Conservation (phyloP, 1,140 invertebrate genomes). For the Camponotus vicinus region DNA sequence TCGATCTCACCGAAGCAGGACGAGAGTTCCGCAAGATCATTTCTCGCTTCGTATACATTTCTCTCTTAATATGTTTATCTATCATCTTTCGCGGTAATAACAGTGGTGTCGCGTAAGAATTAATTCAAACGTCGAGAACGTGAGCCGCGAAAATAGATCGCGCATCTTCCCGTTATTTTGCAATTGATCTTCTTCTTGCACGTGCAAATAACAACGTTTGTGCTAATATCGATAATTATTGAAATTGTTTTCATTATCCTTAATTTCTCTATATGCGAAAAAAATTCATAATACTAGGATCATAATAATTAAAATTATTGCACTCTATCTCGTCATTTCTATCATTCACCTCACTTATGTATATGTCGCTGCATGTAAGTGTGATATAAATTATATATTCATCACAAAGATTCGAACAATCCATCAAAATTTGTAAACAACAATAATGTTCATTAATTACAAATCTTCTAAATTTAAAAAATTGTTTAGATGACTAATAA, state of each 20-base stretch:
- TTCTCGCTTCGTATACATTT: not conserved
- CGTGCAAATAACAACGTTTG: not conserved
- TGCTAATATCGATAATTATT: constrained; percentile 10
- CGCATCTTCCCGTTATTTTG: constrained; percentile 40
- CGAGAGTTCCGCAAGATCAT: constrained; percentile 13
- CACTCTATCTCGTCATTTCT: no score
- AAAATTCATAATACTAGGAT: no score
- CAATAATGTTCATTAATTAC: no score
- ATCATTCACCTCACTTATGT: no score
- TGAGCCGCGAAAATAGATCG: constrained; percentile 14
- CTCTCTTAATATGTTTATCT: constrained; percentile 34
- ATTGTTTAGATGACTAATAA: no score
- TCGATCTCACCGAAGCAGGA: not conserved
- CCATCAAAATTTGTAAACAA: no score
- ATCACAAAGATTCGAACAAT: no score
- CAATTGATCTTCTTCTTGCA: constrained; percentile 45
- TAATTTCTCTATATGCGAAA: constrained; percentile 1
- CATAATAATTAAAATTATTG: no score
- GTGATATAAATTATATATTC: no score
- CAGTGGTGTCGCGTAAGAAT: constrained; percentile 12
- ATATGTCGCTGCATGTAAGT: no score
- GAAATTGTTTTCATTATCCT: constrained; percentile 13
- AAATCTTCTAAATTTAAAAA: no score
- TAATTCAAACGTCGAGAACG: constrained; percentile 9
- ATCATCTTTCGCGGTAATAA: constrained; percentile 33